Evolutionary conservation across 2,888 invertebrate genomes (phyloP).

Genomic region (Nephrotoma appendiculata): DNA sequence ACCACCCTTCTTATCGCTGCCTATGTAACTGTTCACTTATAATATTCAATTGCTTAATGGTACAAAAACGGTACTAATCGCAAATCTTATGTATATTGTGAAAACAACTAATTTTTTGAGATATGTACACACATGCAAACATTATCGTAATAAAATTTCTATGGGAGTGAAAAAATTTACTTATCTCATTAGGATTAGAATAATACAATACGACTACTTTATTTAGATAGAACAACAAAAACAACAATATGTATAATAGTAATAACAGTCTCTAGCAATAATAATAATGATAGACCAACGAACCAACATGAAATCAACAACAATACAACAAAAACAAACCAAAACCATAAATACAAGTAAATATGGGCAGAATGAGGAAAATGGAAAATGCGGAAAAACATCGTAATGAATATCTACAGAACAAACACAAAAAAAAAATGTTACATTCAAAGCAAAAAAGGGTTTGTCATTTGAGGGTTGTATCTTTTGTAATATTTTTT

Average conservation of each 20-base stretch:
- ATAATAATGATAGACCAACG: not conserved
- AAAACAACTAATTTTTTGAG: too few species aligned
- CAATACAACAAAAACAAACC: not conserved
- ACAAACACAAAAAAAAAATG: not conserved
- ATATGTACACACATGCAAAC: too few species aligned
- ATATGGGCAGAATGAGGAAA: not conserved
- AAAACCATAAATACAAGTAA: not conserved
- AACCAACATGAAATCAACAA: not conserved
- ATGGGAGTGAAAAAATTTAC: not conserved
- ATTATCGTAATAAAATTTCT: too few species aligned
- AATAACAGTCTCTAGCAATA: not conserved
- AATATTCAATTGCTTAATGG: too few species aligned
- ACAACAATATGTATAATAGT: not conserved
- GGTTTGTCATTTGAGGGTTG: not conserved
- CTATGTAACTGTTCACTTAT: too few species aligned
- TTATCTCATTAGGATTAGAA: not conserved
- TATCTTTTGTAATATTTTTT: not conserved
- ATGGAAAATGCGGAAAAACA: not conserved
- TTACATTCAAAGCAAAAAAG: not conserved
- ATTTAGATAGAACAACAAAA: not conserved
- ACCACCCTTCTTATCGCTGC: too few species aligned
- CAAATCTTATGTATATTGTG: too few species aligned
- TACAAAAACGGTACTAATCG: too few species aligned
- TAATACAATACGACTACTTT: not conserved
- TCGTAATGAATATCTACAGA: not conserved